phyloP scores from a whole-genome alignment of 2,888 invertebrate species.

The Bombylius discolor region DNA sequence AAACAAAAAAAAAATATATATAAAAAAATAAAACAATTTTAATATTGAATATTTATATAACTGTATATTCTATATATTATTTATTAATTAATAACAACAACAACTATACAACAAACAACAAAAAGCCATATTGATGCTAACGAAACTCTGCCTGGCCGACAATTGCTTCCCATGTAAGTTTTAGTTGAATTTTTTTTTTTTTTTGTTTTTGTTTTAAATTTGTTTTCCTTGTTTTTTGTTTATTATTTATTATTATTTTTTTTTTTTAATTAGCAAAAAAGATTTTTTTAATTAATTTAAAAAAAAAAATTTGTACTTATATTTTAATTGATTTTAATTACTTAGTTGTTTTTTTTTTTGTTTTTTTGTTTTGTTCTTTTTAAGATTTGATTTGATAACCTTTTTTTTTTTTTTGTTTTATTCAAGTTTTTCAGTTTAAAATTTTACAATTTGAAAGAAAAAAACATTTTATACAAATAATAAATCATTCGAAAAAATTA shows the following conservation, averaged over 20 bases:
- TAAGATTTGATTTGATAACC: background rate
- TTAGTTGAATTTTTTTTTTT: constrained; percentile 10
- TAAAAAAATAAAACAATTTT: no score
- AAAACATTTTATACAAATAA: no score
- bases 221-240: background rate
- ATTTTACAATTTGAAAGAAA: no score
- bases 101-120: background rate
- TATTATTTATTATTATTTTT: background rate
- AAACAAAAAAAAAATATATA: no score
- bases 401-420: no score
- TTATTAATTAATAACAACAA: background rate
- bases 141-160: constrained; percentile 32
- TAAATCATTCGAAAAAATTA: no score
- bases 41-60: no score
- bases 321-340: no score
- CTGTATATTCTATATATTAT: background rate
- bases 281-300: no score
- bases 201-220: background rate
- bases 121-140: constrained; percentile 32
- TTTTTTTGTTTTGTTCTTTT: background rate
- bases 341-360: background rate
- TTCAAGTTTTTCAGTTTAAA: no score
- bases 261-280: background rate
- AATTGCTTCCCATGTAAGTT: constrained; percentile 39
- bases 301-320: no score